A percentile compares a stretch with the other conserved stretches of the same genome.
Conservation (phyloP, 2,797 vertebrate genomes). For the Mycteria americana region DNA sequence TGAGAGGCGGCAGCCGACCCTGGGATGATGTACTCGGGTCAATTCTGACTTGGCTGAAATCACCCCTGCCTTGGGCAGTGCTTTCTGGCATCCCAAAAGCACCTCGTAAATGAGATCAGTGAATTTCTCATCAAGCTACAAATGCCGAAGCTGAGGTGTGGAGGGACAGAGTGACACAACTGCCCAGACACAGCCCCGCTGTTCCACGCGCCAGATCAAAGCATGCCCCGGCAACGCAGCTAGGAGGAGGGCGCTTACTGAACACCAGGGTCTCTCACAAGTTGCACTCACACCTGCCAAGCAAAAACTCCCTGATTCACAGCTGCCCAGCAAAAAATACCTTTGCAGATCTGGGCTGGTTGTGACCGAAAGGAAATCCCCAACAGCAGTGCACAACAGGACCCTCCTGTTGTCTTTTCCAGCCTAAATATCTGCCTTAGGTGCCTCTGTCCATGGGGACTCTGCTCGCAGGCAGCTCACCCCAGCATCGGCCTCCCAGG, state of each 20-base stretch:
- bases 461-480: not conserved
- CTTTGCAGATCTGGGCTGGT: not conserved
- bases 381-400: not conserved
- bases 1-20: not conserved
- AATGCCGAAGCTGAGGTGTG: not conserved
- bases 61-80: not conserved
- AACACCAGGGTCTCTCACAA: not conserved
- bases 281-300: not conserved
- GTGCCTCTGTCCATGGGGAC: not conserved
- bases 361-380: not conserved
- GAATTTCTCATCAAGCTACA: not conserved
- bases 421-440: not conserved
- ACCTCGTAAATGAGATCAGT: not conserved
- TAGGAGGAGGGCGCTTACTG: not conserved
- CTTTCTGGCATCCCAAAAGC: not conserved
- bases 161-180: not conserved
- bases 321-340: not conserved
- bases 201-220: rapidly evolving
- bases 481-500: not conserved
- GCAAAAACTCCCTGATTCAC: not conserved
- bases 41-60: not conserved
- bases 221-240: rapidly evolving
- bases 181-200: not conserved
- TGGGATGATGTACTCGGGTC: rapidly evolving
- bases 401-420: not conserved